phyloP scores from a whole-genome alignment of 2,113 vertebrate genomes.

The Ptilorrhoa leucosticta region DNA sequence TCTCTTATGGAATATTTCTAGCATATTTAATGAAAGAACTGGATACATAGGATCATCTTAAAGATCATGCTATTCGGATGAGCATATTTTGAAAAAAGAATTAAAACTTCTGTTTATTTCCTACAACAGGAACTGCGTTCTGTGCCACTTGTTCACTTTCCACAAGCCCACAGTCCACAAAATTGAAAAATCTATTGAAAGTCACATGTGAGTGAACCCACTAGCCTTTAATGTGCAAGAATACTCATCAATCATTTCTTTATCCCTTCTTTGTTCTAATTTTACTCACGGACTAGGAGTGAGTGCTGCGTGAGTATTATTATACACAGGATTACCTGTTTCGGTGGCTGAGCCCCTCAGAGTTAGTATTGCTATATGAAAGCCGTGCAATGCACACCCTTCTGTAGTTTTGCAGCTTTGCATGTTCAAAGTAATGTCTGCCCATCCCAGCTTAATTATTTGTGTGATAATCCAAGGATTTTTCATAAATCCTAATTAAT shows the following conservation, averaged over 20 bases:
- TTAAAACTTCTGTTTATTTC: not conserved
- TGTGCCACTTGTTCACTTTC: not conserved
- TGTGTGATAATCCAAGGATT: not conserved
- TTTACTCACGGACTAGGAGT: not conserved
- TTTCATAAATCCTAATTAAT: not conserved
- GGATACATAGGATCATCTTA: not conserved
- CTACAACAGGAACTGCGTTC: not conserved
- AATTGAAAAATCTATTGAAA: slow-evolving; percentile 40
- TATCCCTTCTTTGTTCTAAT: not conserved
- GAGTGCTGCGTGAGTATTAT: not conserved
- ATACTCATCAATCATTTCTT: not conserved
- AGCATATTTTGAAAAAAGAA: not conserved
- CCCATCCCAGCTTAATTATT: not conserved
- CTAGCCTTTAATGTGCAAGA: not conserved
- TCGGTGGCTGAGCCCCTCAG: not conserved
- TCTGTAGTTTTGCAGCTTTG: not conserved
- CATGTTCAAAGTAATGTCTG: not conserved
- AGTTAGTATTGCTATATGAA: not conserved
- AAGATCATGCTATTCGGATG: not conserved
- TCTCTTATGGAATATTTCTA: not conserved
- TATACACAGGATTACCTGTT: not conserved
- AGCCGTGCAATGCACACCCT: not conserved
- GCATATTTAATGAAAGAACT: not conserved
- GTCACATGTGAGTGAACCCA: slow-evolving; percentile 1
- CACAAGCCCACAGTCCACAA: not conserved